Base-by-base conservation (phyloP, 2,888 invertebrate species). In the Cephus nigrinus region DNA sequence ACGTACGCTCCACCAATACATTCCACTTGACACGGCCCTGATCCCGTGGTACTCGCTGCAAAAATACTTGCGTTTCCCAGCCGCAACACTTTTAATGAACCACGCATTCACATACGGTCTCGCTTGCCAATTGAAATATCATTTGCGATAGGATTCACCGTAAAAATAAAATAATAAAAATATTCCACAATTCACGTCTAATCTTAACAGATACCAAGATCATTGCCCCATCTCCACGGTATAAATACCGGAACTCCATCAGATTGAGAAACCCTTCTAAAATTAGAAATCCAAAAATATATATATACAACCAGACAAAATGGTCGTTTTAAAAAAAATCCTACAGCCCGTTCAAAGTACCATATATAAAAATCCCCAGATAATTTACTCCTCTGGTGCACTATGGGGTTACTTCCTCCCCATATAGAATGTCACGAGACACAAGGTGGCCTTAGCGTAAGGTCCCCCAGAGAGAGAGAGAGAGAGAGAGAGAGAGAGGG, bases 1-100 rank as follows among this genome's bases (percentile, higher is more conserved):
- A 84, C 81, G 82, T 78, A 80, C 81, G 76, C 73, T 40, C 34
- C 73, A 34, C 73, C 68, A 34, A 32, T 12, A 36, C 73, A 69
- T 31, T 75, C 75, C 71, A 75, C 36, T 81, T 79, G 81, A 80
- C 84, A 81, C 81, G 85, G 76, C 84, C 82, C 79, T 80, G 83
- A 85, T 83, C 83, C 77, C 80, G 74, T 33, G 74, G 30, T 76
- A 68, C 75, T 76, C 78, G 78, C 73, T 75, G 80, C 76, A 78
- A 83, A 84, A 84, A 81, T 80, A 81, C 78, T 55, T 55, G 55
- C 55, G 55, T 55, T 55, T 55, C 55, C 9, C 55, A 55, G 55
- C 23, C 23, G 55, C 55, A 55, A 23, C 2, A 55, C 55, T 55
- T 55, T 55, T 55, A 55, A 55, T 2, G 23, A 55, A 55, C 55